Percentiles rank a stretch among this genome's conserved stretches.
Evolutionary conservation across 2,888 invertebrate species (phyloP).

Genomic region (Drosophila kanekoi): DNA sequence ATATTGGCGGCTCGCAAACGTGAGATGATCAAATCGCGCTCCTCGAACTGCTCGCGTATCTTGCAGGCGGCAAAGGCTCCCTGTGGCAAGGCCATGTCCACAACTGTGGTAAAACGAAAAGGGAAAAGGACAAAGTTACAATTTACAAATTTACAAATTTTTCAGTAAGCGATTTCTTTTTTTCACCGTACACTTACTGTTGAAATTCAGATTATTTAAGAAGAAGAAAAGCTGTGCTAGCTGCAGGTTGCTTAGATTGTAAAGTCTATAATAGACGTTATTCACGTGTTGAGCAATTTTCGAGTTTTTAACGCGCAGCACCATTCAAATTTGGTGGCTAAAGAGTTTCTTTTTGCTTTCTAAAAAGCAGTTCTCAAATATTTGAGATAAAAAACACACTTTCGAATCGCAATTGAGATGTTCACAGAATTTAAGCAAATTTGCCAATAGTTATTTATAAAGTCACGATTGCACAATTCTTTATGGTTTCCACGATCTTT

Average conservation of each 20-base stretch:
- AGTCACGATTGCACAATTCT: constrained; percentile 24
- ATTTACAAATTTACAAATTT: not conserved
- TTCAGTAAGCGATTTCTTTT: not conserved
- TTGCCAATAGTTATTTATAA: not conserved
- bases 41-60: constrained; percentile 86
- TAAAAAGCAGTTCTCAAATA: not conserved
- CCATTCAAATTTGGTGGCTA: constrained; percentile 58
- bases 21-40: constrained; percentile 86
- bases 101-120: constrained; percentile 26
- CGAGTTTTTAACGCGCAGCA: constrained; percentile 43
- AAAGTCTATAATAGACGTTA: constrained; percentile 40
- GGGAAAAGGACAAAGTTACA: not conserved
- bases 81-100: constrained; percentile 91
- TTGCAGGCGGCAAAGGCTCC: constrained; percentile 91
- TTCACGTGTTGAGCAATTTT: constrained; percentile 56
- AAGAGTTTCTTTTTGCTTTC: constrained; percentile 3
- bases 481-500: constrained; percentile 28
- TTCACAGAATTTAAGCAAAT: constrained; percentile 1
- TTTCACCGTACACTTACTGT: constrained; percentile 49
- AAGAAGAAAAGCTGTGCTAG: constrained; percentile 29
- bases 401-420: not conserved
- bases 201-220: constrained; percentile 38
- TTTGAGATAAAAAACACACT: not conserved
- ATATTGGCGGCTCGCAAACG: constrained; percentile 76
- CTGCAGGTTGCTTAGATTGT: constrained; percentile 41